Percentiles rank a stretch among this genome's conserved stretches.
phyloP scores from a whole-genome alignment of 2,888 invertebrate species.

The Calameuta filiformis region DNA sequence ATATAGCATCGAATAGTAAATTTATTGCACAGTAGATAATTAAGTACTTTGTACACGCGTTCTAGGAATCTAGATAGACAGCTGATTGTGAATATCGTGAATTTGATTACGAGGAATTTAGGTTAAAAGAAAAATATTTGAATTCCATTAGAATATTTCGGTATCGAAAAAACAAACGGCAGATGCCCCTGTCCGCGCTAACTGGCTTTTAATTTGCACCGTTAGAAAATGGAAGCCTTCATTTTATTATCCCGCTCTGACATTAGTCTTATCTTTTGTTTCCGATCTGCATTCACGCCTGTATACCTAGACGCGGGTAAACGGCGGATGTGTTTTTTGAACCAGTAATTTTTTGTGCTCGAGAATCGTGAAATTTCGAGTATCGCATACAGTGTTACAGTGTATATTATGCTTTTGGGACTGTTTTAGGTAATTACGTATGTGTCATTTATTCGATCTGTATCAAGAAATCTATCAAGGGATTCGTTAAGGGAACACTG shows the following conservation, averaged over 20 bases:
- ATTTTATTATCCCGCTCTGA: conserved; percentile 28
- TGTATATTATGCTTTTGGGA: neutral
- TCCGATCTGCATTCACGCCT: conserved; percentile 22
- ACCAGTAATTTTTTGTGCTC: conserved; percentile 21
- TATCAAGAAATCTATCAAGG: neutral
- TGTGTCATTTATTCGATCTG: neutral
- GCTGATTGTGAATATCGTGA: neutral
- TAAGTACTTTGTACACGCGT: neutral
- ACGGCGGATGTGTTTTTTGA: conserved; percentile 21
- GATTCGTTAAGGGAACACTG: neutral
- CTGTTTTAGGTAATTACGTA: neutral
- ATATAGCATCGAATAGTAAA: neutral
- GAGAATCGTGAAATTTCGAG: conserved; percentile 33
- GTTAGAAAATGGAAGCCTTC: conserved; percentile 26
- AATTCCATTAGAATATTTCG: neutral
- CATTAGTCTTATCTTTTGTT: conserved; percentile 26
- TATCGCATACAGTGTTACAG: neutral
- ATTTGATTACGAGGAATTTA: neutral
- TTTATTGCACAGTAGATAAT: neutral
- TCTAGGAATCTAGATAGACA: neutral
- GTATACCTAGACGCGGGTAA: conserved; percentile 16
- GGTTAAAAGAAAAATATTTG: neutral
- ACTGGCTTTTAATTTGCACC: conserved; percentile 29
- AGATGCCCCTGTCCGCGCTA: conserved; percentile 20
- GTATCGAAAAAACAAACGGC: neutral